These are phyloP conservation scores for Caenorhabditis zanzibari DNA, from an alignment of 2,888 invertebrate species.

Conservation along the genomic window DNA sequence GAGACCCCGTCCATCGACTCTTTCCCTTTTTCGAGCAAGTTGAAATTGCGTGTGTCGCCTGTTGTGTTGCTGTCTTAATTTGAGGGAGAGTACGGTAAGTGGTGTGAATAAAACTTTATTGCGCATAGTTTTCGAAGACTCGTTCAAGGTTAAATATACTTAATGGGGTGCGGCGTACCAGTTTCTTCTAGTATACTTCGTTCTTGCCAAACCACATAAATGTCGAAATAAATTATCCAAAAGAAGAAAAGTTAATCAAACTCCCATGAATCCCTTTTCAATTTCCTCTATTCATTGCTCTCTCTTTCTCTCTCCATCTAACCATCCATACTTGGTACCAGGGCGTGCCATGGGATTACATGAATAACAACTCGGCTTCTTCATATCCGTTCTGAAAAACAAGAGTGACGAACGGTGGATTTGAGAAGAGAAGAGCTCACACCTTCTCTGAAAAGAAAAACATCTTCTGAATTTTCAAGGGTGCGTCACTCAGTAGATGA, in stretches of 20 bases:
- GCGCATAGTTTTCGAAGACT: no score
- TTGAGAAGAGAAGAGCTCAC: not conserved
- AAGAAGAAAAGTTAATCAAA: no score
- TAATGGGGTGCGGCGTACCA: no score
- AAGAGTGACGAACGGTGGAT: not conserved
- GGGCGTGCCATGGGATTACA: conserved; percentile 2
- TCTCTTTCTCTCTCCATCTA: no score
- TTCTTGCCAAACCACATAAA: no score
- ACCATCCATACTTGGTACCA: no score
- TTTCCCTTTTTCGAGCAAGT: not conserved
- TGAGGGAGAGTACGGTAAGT: not conserved
- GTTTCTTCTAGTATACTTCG: no score
- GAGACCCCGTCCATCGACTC: conserved; percentile 3
- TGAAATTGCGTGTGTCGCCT: not conserved
- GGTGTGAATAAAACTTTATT: not conserved
- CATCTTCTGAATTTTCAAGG: not conserved
- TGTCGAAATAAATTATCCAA: no score
- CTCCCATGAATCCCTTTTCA: no score
- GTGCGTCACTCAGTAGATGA: not conserved
- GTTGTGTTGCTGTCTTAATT: not conserved
- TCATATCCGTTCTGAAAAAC: not conserved
- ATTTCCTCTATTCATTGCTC: no score
- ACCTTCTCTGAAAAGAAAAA: not conserved
- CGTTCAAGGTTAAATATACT: no score
- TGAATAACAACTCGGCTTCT: no score